These are phyloP conservation scores for Camptogramma bilineatum DNA, from an alignment of 2,888 invertebrate species.

Conservation along the genomic window DNA sequence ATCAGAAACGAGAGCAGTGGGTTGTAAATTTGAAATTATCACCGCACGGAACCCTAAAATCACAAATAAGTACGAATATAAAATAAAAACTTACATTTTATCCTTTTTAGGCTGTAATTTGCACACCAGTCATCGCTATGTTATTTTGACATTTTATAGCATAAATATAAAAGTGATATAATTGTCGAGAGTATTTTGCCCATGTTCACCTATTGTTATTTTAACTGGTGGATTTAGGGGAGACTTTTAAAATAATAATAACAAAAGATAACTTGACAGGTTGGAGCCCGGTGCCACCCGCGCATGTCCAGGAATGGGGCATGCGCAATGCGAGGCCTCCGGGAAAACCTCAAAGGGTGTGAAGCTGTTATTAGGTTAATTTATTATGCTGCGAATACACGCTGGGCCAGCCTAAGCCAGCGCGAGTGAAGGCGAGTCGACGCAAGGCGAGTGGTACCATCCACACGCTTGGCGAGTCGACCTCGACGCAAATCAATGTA, in stretches of 20 bases:
- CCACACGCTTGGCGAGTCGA: too few species aligned
- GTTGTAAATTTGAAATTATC: background rate
- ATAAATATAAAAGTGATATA: constrained; percentile 23
- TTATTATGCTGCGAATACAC: background rate
- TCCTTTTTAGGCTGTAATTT: constrained; percentile 6
- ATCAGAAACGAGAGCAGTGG: background rate
- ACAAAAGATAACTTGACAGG: constrained; percentile 38
- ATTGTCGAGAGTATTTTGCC: background rate
- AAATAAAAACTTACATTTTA: background rate
- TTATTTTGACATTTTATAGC: constrained; percentile 24
- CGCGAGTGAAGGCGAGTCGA: too few species aligned
- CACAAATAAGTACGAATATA: background rate
- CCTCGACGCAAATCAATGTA: too few species aligned
- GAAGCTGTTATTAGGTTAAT: background rate
- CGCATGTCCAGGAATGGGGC: constrained; percentile 38
- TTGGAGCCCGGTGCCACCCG: constrained; percentile 5
- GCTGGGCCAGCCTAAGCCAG: too few species aligned
- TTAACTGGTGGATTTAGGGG: constrained; percentile 8
- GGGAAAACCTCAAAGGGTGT: constrained; percentile 3
- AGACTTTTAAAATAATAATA: constrained; percentile 38
- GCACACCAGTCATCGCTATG: constrained; percentile 23
- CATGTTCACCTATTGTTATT: constrained; percentile 11
- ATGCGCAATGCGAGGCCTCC: constrained; percentile 34
- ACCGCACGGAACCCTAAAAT: constrained; percentile 1
- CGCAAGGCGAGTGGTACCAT: too few species aligned